Evolutionary conservation across 2,797 vertebrate species (phyloP).

Genomic region (Hozukius guyotensis): DNA sequence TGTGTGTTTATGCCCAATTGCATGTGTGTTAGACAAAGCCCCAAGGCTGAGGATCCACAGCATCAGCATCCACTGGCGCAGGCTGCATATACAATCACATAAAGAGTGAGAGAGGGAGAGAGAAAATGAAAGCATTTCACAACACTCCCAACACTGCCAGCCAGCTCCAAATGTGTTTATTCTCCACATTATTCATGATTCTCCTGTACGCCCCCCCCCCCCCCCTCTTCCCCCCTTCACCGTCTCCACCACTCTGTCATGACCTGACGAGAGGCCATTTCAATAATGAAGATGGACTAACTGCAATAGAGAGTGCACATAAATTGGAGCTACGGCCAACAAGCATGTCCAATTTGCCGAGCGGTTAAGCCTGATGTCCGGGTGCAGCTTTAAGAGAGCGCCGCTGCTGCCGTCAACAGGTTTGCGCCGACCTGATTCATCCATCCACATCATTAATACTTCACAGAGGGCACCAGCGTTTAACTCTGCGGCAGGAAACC

Average conservation of each 20-base stretch:
- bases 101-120: slow-evolving; percentile 14
- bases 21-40: slow-evolving; percentile 72
- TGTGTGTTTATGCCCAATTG: slow-evolving; percentile 53
- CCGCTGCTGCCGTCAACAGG: slow-evolving; percentile 66
- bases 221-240: slow-evolving; percentile 40
- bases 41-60: slow-evolving; percentile 70
- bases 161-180: slow-evolving; percentile 72
- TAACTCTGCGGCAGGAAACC: slow-evolving; percentile 72
- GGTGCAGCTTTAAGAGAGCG: slow-evolving; percentile 69
- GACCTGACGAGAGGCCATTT: slow-evolving; percentile 78
- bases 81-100: slow-evolving; percentile 67
- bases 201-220: slow-evolving; percentile 33
- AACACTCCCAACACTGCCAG: slow-evolving; percentile 62
- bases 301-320: slow-evolving; percentile 80
- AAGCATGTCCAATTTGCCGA: slow-evolving; percentile 83
- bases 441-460: slow-evolving; percentile 81
- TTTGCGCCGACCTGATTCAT: slow-evolving; percentile 69
- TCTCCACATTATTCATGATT: slow-evolving; percentile 79
- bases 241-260: slow-evolving; percentile 69
- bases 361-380: slow-evolving; percentile 79
- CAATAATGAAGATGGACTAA: slow-evolving; percentile 83
- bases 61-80: slow-evolving; percentile 72
- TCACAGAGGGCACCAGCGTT: slow-evolving; percentile 76
- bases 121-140: slow-evolving; percentile 68
- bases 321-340: slow-evolving; percentile 79